Base-by-base conservation (phyloP, 2,888 invertebrate genomes). In the Aphodius sticticus region DNA sequence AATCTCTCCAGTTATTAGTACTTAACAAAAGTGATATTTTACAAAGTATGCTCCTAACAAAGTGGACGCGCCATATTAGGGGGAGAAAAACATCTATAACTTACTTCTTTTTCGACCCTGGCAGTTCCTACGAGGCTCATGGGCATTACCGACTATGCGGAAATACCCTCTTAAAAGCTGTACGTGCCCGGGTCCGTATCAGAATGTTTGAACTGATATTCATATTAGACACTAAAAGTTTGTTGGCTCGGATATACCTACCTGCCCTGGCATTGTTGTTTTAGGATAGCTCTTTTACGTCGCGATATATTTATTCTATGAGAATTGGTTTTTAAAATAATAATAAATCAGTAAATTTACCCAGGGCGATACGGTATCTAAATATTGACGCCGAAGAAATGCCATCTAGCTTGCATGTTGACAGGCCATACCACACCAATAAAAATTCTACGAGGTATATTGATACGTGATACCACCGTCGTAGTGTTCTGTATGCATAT, bases 181-280 rank as follows among this genome's bases (percentile, higher is more conserved):
- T 82, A 82, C 83, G 82, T 83, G 83, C 83, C 81, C 80, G 81
- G 81, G 77, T 81, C 81, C 81, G 81, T 82, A 82, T 81, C 81
- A 79, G 81, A 81, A 83, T 82, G 82, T 83, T 83, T 82, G 81
- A 82, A 82, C 81, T 83, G 83, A 82, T 83, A 83, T 81, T 78
- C 82, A 80, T 82, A 83, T 82, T 81, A 81, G 83, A 81, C 82
- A 82, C 76, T 79, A 79, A 78, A 80, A 78, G 77, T 81, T 81
- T 81, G 81, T 82, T 83, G 81, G 81, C 81, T 81, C 53, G 7
- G 9, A 12, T 1, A 38, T 38, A 53, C 53, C 53, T 82, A 82
- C 83, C 82, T 83, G 81, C 71, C 76, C 74, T 75, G 76, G 80
- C 81, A 69, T 78, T 83, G 82, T 83, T 83, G 77, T 83, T 82